A percentile compares a stretch with the other conserved stretches of the same genome.
Evolutionary conservation across 1,140 invertebrate species (phyloP).

Genomic region (Lasaia peninsularis): DNA sequence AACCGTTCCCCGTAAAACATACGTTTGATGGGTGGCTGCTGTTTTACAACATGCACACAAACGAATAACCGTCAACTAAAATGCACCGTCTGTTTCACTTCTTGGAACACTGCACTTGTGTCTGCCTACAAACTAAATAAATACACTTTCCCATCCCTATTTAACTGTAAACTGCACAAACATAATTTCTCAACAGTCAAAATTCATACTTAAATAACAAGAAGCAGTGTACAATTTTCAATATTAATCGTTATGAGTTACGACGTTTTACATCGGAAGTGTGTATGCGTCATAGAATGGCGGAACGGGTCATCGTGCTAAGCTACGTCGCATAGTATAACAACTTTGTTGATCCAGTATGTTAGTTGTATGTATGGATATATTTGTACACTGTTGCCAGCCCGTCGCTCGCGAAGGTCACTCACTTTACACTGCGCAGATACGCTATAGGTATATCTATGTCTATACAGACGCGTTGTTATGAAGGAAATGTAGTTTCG

Average conservation of each 20-base stretch:
- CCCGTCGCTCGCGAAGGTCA: slow-evolving; percentile 51
- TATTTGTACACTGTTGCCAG: slow-evolving; percentile 44
- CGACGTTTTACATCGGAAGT: slow-evolving; percentile 23
- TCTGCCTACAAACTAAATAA: slow-evolving; percentile 51
- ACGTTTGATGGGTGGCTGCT: background rate
- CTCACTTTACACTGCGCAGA: slow-evolving; percentile 27
- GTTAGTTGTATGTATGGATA: slow-evolving; percentile 29
- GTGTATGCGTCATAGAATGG: slow-evolving; percentile 55
- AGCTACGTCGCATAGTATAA: slow-evolving; percentile 33
- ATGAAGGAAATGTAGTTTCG: slow-evolving; percentile 9
- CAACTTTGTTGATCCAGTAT: slow-evolving; percentile 38
- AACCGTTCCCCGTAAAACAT: background rate
- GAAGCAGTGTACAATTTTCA: background rate
- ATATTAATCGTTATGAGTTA: slow-evolving; percentile 20
- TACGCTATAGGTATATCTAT: background rate
- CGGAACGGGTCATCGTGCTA: slow-evolving; percentile 60
- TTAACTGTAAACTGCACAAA: background rate
- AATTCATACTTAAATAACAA: slow-evolving; percentile 4
- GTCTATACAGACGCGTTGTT: background rate
- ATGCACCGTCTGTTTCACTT: slow-evolving; percentile 30
- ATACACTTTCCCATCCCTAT: slow-evolving; percentile 34
- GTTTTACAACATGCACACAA: slow-evolving; percentile 10
- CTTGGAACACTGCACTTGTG: slow-evolving; percentile 55
- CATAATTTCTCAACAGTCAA: slow-evolving; percentile 23
- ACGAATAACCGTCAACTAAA: slow-evolving; percentile 21